Base-by-base conservation (phyloP, 1,140 invertebrate species). In the Drosophila fuyamai region DNA sequence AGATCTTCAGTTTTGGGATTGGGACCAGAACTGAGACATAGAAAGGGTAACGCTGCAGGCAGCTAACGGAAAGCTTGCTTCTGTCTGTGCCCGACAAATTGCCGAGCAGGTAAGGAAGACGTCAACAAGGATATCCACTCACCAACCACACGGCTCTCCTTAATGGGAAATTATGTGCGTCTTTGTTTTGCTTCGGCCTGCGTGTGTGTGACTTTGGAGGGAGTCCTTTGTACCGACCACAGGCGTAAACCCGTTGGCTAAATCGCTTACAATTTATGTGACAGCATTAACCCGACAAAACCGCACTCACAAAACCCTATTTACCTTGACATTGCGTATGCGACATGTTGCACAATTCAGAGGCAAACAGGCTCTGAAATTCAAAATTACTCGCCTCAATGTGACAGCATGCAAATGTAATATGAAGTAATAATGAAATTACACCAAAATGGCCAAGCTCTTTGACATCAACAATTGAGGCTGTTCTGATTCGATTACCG, bases 401-500 rank as follows among this genome's bases (percentile, higher is more conserved):
- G 65, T 35, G 16, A 23, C 57, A 32, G 5, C 47, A 70, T 66
- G 63, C 43, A 71, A 84, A 83, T 80, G 58, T 59, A 80, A 80
- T 79, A 80, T 63, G 57, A 44, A 62, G 46, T 43, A 43, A 36
- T 43, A 86, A 84, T 86, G 48, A 44, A 81, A 81, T 86, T 85
- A 77, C 23, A 35, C 23, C 47, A 59, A 65, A 72, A 72, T 47
- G 43, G 75, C 23, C 27, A 12, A 40, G 46, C 43, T 18, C 75
- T 53, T 61, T 61, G 62, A 74, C 62, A 71, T 10, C 47, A 14
- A 9, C 61, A 66, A 32, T 46, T 62, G 16, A 27, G 36, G 9
- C 27, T 61, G 46, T 38, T 36, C 36, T 72, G 53, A 72, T 72
- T 71, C 58, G 66, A 71, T 72, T 71, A 72, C 53, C 10, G 35